These are phyloP conservation scores for Rutpela maculata DNA, from an alignment of 2,888 invertebrate species.

Conservation along the genomic window DNA sequence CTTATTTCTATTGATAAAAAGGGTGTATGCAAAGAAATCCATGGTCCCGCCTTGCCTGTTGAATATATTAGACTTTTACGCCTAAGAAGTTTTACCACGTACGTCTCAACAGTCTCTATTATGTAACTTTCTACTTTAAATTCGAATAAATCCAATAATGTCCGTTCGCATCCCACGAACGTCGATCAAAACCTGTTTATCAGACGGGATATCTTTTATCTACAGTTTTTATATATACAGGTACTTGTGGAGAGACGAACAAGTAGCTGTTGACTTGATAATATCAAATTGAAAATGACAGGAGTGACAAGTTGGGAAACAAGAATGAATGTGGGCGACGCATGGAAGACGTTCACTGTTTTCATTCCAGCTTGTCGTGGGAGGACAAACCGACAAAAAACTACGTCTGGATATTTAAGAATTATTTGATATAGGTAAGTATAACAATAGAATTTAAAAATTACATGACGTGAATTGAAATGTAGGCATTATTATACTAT, in stretches of 20 bases:
- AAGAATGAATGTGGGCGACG: neutral
- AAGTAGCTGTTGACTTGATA: slow-evolving; percentile 7
- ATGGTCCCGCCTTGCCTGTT: neutral
- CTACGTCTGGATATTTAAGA: no score
- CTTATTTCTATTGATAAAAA: no score
- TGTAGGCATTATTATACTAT: no score
- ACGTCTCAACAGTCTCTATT: slow-evolving; percentile 7
- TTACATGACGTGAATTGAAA: no score
- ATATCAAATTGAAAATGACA: slow-evolving; percentile 1
- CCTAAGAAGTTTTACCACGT: slow-evolving; percentile 1
- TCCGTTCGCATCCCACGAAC: neutral
- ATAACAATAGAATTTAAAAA: no score
- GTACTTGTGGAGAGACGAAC: neutral
- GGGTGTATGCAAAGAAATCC: no score
- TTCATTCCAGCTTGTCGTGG: neutral
- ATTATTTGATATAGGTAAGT: no score
- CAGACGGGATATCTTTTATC: neutral
- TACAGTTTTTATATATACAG: slow-evolving; percentile 2
- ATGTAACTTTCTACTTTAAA: slow-evolving; percentile 4
- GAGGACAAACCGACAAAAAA: no score
- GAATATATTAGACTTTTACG: neutral
- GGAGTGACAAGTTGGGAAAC: neutral
- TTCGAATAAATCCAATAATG: slow-evolving; percentile 7
- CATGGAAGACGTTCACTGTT: neutral
- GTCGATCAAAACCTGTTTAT: slow-evolving; percentile 3